Percentiles rank a stretch among this genome's conserved stretches.
Conservation (phyloP, 2,888 invertebrate species). For the Synergus itoensis region DNA sequence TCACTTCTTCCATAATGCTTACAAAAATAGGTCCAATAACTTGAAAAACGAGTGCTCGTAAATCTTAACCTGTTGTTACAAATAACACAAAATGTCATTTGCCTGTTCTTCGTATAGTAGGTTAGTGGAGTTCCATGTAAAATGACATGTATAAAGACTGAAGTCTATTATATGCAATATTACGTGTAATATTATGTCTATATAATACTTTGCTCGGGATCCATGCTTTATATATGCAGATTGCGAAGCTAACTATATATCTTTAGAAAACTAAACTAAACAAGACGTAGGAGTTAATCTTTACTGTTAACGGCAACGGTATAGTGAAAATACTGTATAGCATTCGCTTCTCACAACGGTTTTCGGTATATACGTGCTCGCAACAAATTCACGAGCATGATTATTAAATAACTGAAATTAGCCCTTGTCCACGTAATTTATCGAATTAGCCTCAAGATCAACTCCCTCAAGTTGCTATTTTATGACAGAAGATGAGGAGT, state of each 20-base stretch:
- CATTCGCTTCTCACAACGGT: conserved; percentile 21
- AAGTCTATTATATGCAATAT: background rate
- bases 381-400: conserved; percentile 16
- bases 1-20: background rate
- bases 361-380: conserved; percentile 5
- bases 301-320: conserved; percentile 29
- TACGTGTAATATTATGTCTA: background rate
- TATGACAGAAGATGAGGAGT: conserved; percentile 30
- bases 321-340: conserved; percentile 32
- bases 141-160: background rate
- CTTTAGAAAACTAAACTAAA: conserved; percentile 11
- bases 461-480: conserved; percentile 21
- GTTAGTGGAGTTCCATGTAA: background rate
- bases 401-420: conserved; percentile 32
- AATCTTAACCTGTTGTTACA: background rate
- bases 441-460: conserved; percentile 16
- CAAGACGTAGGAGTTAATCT: conserved; percentile 1
- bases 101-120: background rate
- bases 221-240: conserved; percentile 1
- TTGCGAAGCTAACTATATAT: background rate
- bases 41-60: background rate
- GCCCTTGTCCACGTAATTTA: conserved; percentile 25
- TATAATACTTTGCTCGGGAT: background rate
- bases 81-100: background rate
- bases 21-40: background rate